These are phyloP conservation scores for Xyliphius kryptos DNA, from an alignment of 2,113 vertebrate species.

Conservation along the genomic window DNA sequence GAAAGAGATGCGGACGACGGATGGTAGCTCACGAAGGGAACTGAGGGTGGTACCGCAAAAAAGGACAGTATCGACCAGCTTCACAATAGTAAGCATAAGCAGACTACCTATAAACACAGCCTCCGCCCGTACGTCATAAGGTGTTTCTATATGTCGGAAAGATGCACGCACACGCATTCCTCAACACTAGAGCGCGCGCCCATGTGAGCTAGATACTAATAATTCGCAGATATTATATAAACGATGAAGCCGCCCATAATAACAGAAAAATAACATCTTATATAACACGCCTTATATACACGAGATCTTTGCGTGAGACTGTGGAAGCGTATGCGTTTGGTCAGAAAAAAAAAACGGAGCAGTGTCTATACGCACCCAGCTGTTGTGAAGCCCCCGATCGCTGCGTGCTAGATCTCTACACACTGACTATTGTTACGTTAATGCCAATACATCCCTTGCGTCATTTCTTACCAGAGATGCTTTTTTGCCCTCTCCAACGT, in stretches of 20 bases:
- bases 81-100: slow-evolving; percentile 30
- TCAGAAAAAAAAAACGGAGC: slow-evolving; percentile 30
- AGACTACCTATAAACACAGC: slow-evolving; percentile 16
- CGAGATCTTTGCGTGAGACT: too few relatives aligned
- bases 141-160: slow-evolving; percentile 9
- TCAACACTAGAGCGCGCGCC: slow-evolving; percentile 32
- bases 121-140: slow-evolving; percentile 16
- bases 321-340: slow-evolving; percentile 15
- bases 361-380: slow-evolving; percentile 54
- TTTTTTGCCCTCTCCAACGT: slow-evolving; percentile 51
- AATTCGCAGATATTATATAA: too few relatives aligned
- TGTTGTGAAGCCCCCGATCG: slow-evolving; percentile 48
- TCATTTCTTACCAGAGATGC: slow-evolving; percentile 52
- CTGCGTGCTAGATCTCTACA: too few relatives aligned
- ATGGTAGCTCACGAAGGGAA: slow-evolving; percentile 17
- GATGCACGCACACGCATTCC: slow-evolving; percentile 44
- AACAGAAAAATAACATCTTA: too few relatives aligned
- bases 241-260: too few relatives aligned
- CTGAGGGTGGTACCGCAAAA: slow-evolving; percentile 1
- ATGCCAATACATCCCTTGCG: slow-evolving; percentile 40
- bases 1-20: slow-evolving; percentile 22
- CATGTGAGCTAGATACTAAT: too few relatives aligned
- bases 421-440: too few relatives aligned
- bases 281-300: too few relatives aligned
- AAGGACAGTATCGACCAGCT: slow-evolving; percentile 13